These are phyloP conservation scores for Zaprionus inermis DNA, from an alignment of 1,140 invertebrate genomes.

Conservation along the genomic window DNA sequence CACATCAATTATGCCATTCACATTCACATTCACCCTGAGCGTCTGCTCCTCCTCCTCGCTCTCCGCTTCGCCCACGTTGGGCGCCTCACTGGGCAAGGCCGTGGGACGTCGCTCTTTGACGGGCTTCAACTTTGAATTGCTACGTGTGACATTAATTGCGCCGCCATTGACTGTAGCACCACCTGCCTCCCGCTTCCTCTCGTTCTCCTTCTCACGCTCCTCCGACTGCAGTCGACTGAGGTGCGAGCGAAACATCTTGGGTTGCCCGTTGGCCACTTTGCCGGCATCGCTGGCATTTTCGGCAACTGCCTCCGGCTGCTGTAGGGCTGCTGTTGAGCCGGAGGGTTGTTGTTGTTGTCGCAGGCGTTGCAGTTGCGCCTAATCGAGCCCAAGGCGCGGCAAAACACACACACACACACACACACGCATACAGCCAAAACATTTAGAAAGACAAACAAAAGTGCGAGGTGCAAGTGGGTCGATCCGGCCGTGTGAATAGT, in stretches of 20 bases:
- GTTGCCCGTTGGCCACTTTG: constrained; percentile 3
- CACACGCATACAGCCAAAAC: constrained; percentile 43
- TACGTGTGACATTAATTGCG: constrained; percentile 75
- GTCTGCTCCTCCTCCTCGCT: background rate
- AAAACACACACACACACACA: constrained; percentile 18
- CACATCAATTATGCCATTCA: constrained; percentile 79
- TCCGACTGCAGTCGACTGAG: constrained; percentile 39
- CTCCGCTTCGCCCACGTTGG: constrained; percentile 44
- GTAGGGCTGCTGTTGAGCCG: constrained; percentile 13
- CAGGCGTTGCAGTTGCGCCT: constrained; percentile 70
- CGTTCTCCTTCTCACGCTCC: constrained; percentile 23
- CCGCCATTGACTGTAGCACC: constrained; percentile 46
- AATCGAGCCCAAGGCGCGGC: constrained; percentile 32
- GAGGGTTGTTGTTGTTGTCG: constrained; percentile 41
- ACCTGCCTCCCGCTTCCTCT: constrained; percentile 4
- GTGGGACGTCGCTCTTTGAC: constrained; percentile 80
- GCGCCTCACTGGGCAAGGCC: constrained; percentile 71
- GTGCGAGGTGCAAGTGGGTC: constrained; percentile 56
- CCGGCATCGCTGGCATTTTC: constrained; percentile 40
- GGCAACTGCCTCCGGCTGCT: constrained; percentile 43
- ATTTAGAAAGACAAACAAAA: constrained; percentile 74
- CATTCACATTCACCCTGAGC: constrained; percentile 75
- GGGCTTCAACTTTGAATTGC: constrained; percentile 76
- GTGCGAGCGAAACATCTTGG: constrained; percentile 56
- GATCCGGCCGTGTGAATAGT: constrained; percentile 41